Conservation (phyloP, 2,888 invertebrate genomes). For the Lagria hirta region DNA sequence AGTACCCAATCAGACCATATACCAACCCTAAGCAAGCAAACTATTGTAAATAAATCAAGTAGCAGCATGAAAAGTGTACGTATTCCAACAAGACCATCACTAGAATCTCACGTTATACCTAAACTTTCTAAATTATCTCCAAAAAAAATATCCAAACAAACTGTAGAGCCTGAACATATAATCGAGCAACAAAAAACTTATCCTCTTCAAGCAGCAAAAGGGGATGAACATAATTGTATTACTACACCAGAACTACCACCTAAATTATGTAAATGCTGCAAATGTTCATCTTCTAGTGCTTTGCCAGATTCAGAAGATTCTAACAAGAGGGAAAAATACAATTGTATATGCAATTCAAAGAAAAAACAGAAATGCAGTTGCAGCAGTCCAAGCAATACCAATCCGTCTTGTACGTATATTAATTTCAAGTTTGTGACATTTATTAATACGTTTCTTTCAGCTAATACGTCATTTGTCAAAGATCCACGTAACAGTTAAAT, state of each 20-base stretch:
- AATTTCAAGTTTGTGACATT: background rate
- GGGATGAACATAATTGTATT: slow-evolving; percentile 15
- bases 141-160: too few relatives aligned
- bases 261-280: background rate
- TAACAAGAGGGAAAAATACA: too few relatives aligned
- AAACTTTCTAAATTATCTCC: too few relatives aligned
- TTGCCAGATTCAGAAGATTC: background rate
- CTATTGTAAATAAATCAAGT: too few relatives aligned
- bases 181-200: background rate
- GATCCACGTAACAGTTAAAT: slow-evolving; percentile 1
- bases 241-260: slow-evolving; percentile 11
- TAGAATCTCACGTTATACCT: too few relatives aligned
- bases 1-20: too few relatives aligned
- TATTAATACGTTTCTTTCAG: background rate
- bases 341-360: background rate
- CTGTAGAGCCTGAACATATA: background rate
- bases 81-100: too few relatives aligned
- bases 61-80: too few relatives aligned
- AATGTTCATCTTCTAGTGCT: slow-evolving; percentile 5
- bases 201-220: background rate
- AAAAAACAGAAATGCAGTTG: background rate
- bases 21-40: too few relatives aligned
- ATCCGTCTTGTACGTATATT: too few relatives aligned
- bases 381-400: background rate
- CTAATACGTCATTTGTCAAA: background rate